Conservation (phyloP, 23 tunicate genomes). For the Trididemnum nubilum region DNA sequence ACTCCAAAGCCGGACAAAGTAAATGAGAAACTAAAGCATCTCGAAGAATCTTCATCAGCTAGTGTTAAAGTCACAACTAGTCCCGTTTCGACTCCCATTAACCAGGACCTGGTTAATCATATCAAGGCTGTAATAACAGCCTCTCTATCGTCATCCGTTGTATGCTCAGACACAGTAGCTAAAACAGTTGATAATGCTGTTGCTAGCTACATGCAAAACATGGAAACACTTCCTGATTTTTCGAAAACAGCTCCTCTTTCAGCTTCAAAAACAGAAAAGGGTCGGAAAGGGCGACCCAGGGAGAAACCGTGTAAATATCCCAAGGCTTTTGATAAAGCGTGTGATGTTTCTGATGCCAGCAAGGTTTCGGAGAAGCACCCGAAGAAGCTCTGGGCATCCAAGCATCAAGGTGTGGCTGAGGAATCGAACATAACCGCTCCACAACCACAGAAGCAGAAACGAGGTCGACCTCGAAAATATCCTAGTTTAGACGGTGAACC, state of each 20-base stretch:
- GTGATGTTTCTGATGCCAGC: background rate
- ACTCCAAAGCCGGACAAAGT: background rate
- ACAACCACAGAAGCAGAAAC: slow-evolving; percentile 52
- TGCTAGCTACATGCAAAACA: slow-evolving; percentile 53
- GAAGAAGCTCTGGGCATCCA: slow-evolving; percentile 77
- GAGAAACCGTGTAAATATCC: slow-evolving; percentile 47
- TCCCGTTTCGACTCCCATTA: slow-evolving; percentile 10
- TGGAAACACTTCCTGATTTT: background rate
- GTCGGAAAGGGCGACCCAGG: slow-evolving; percentile 29
- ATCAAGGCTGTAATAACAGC: slow-evolving; percentile 76
- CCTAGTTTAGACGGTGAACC: slow-evolving; percentile 9
- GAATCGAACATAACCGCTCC: background rate
- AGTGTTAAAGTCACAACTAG: background rate
- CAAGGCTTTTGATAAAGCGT: background rate
- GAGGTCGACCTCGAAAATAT: slow-evolving; percentile 77
- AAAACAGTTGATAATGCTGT: slow-evolving; percentile 89
- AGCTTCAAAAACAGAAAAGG: background rate
- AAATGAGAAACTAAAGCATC: too few species aligned
- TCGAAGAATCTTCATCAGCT: background rate
- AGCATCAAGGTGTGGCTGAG: slow-evolving; percentile 44
- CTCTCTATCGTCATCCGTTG: slow-evolving; percentile 20
- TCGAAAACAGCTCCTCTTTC: background rate
- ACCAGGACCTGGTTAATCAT: slow-evolving; percentile 61
- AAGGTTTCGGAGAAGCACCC: slow-evolving; percentile 60
- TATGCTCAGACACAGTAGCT: slow-evolving; percentile 54